phyloP scores from a whole-genome alignment of 1,140 invertebrate species.

The Leptinotarsa texana region DNA sequence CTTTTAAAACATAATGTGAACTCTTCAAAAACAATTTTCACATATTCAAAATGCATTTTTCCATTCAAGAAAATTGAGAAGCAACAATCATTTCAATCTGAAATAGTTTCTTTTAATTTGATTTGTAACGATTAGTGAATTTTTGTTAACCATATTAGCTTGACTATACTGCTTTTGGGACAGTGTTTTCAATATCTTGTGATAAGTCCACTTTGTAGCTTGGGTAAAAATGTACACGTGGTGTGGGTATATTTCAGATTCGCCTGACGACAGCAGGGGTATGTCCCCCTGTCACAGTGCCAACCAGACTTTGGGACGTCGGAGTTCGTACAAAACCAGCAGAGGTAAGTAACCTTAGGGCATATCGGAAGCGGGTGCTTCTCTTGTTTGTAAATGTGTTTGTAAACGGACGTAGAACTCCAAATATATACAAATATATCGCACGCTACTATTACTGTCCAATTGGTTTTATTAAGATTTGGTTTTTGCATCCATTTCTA shows the following conservation, averaged over 20 bases:
- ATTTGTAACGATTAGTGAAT: too few relatives aligned
- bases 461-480: constrained; percentile 19
- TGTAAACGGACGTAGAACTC: constrained; percentile 18
- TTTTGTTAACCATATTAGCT: too few relatives aligned
- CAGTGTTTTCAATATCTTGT: too few relatives aligned
- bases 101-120: too few relatives aligned
- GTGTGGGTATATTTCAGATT: constrained; percentile 65
- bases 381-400: constrained; percentile 29
- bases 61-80: too few relatives aligned
- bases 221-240: constrained; percentile 1
- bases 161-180: too few relatives aligned
- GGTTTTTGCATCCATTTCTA: constrained; percentile 22
- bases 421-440: constrained; percentile 22
- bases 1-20: too few relatives aligned
- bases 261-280: constrained; percentile 77
- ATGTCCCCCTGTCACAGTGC: constrained; percentile 72
- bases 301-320: constrained; percentile 69
- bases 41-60: too few relatives aligned
- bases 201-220: background rate
- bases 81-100: too few relatives aligned
- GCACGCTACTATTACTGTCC: constrained; percentile 33
- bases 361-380: constrained; percentile 18
- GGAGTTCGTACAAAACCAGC: constrained; percentile 84
- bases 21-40: too few relatives aligned
- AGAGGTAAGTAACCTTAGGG: constrained; percentile 66